These are phyloP conservation scores for Pocillopora meandrina DNA, from an alignment of 92 coral and sea anemone species.

Conservation along the genomic window DNA sequence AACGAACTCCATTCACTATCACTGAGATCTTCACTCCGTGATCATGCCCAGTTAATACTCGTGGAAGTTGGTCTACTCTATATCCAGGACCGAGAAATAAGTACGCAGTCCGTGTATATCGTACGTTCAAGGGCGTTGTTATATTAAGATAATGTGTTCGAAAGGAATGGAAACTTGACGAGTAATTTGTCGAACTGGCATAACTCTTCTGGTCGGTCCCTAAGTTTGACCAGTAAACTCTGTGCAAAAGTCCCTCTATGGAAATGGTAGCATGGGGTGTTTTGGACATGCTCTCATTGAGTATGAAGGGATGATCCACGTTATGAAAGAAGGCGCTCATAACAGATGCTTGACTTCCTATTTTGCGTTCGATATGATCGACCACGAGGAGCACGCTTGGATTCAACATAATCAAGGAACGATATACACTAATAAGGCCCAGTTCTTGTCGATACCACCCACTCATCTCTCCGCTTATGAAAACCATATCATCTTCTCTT, in stretches of 20 bases:
- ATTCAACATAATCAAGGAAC: constrained; percentile 70
- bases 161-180: constrained; percentile 26
- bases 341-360: constrained; percentile 34
- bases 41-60: constrained; percentile 45
- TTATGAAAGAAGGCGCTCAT: constrained; percentile 96
- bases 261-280: constrained; percentile 50
- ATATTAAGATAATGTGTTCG: constrained; percentile 75
- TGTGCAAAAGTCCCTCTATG: constrained; percentile 49
- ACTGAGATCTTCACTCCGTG: constrained; percentile 71
- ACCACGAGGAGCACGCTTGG: constrained; percentile 83
- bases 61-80: constrained; percentile 40
- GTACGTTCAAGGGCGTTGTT: constrained; percentile 64
- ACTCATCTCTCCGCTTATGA: constrained; percentile 90
- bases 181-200: constrained; percentile 32
- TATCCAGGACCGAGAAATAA: constrained; percentile 85
- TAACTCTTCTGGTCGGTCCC: constrained; percentile 43
- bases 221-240: constrained; percentile 53
- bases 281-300: constrained; percentile 15
- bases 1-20: constrained; percentile 56
- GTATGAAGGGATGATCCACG: constrained; percentile 54
- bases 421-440: constrained; percentile 85
- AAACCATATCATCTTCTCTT: constrained; percentile 67
- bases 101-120: constrained; percentile 79
- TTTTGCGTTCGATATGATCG: constrained; percentile 72
- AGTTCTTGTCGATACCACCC: constrained; percentile 71